A percentile compares a stretch with the other conserved stretches of the same genome.
These are phyloP conservation scores for Sandelia bainsii DNA, from an alignment of 2,797 vertebrate species.

Conservation along the genomic window DNA sequence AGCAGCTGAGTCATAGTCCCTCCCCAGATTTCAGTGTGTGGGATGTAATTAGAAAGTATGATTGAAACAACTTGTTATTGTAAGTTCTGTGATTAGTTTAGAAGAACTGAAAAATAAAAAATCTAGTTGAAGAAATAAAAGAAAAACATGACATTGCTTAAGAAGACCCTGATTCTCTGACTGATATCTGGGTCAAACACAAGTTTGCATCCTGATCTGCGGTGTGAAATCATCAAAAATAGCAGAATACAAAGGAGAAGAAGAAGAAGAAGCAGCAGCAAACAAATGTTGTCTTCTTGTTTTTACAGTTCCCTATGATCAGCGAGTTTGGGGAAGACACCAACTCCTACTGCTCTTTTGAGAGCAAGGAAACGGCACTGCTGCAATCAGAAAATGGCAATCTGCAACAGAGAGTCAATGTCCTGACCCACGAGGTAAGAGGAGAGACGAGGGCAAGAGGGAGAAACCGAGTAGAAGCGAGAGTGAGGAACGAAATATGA, in stretches of 20 bases:
- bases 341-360: conserved; percentile 93
- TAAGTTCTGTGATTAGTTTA: conserved; percentile 22
- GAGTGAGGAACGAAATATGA: background rate
- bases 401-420: conserved; percentile 93
- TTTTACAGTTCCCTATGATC: conserved; percentile 92
- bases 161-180: conserved; percentile 23
- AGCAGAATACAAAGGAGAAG: conserved; percentile 19
- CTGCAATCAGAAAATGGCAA: conserved; percentile 94
- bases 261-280: conserved; percentile 14
- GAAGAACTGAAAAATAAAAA: conserved; percentile 29
- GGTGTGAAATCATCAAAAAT: conserved; percentile 46
- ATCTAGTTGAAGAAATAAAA: conserved; percentile 30
- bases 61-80: conserved; percentile 7
- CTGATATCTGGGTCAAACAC: conserved; percentile 56
- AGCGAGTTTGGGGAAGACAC: conserved; percentile 93
- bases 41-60: conserved; percentile 25
- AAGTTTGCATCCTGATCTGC: conserved; percentile 64
- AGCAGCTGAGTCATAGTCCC: conserved; percentile 23
- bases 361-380: conserved; percentile 93
- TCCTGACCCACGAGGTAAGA: conserved; percentile 94
- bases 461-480: background rate
- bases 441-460: background rate
- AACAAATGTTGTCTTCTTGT: background rate
- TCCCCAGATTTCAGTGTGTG: background rate
- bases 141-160: conserved; percentile 2